Evolutionary conservation across 2,888 invertebrate species (phyloP).

Genomic region (Apeira syringaria): DNA sequence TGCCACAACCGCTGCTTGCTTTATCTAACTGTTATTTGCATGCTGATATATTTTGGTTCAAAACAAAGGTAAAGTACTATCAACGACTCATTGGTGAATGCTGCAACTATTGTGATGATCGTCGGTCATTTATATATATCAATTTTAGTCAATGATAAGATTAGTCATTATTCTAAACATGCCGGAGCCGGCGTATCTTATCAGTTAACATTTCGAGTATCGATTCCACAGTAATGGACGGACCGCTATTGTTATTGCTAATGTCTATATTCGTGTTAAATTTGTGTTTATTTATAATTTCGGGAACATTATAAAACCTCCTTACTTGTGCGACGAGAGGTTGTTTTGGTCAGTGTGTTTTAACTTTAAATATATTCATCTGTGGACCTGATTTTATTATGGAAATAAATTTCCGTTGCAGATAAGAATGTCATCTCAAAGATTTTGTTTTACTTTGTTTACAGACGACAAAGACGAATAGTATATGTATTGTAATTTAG

Average conservation of each 20-base stretch:
- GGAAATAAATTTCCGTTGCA: slow-evolving; percentile 12
- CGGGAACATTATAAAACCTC: too few relatives aligned
- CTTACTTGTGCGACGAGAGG: too few relatives aligned
- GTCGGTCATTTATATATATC: slow-evolving; percentile 40
- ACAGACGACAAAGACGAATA: slow-evolving; percentile 9
- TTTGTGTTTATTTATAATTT: slow-evolving; percentile 20
- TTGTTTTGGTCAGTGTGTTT: slow-evolving; percentile 2
- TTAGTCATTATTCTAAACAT: slow-evolving; percentile 53
- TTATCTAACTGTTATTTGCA: too few relatives aligned
- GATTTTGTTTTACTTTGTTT: slow-evolving; percentile 14
- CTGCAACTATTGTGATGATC: slow-evolving; percentile 16
- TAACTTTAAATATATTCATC: slow-evolving; percentile 1
- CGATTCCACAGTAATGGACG: slow-evolving; percentile 57
- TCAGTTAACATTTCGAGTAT: slow-evolving; percentile 55
- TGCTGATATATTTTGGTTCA: too few relatives aligned
- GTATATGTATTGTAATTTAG: too few relatives aligned
- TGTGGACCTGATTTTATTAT: slow-evolving; percentile 12
- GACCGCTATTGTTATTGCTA: slow-evolving; percentile 43
- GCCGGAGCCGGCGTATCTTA: slow-evolving; percentile 58
- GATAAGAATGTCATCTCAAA: slow-evolving; percentile 15
- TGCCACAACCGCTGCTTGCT: too few relatives aligned
- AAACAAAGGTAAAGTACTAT: too few relatives aligned
- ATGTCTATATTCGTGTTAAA: slow-evolving; percentile 41
- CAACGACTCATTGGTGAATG: too few relatives aligned
- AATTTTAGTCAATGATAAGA: slow-evolving; percentile 63